These are phyloP conservation scores for Notoglanidium macrostoma DNA, from an alignment of 2,797 vertebrate species.

Conservation along the genomic window DNA sequence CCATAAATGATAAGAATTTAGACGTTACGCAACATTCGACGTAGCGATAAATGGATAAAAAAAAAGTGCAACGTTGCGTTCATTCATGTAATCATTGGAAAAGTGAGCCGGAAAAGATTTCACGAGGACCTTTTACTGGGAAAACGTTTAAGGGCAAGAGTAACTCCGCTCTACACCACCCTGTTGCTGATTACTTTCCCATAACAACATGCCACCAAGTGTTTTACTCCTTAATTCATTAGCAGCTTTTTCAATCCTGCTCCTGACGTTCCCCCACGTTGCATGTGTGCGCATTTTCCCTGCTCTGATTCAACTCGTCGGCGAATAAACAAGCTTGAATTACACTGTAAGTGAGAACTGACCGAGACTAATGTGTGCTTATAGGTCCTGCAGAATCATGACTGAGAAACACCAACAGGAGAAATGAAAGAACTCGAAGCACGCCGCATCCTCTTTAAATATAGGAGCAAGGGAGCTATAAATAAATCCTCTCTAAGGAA, in stretches of 20 bases:
- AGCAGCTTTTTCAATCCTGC: no score
- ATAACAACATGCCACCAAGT: neutral
- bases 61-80: neutral
- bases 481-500: slow-evolving; percentile 67
- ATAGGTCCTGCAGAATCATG: neutral
- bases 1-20: neutral
- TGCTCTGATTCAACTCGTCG: neutral
- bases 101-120: neutral
- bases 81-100: neutral
- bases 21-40: neutral
- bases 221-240: neutral
- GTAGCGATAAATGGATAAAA: neutral
- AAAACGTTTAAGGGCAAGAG: neutral
- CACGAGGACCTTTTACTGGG: neutral
- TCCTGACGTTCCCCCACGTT: neutral
- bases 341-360: neutral
- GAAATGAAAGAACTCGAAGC: slow-evolving; percentile 55
- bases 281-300: neutral
- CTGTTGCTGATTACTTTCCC: neutral
- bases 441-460: slow-evolving; percentile 68
- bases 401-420: neutral
- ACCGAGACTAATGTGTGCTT: no score
- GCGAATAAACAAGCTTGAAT: neutral
- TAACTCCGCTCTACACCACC: neutral
- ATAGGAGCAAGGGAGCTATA: slow-evolving; percentile 67